These are phyloP conservation scores for Diarsia rubi DNA, from an alignment of 2,888 invertebrate genomes.

Conservation along the genomic window DNA sequence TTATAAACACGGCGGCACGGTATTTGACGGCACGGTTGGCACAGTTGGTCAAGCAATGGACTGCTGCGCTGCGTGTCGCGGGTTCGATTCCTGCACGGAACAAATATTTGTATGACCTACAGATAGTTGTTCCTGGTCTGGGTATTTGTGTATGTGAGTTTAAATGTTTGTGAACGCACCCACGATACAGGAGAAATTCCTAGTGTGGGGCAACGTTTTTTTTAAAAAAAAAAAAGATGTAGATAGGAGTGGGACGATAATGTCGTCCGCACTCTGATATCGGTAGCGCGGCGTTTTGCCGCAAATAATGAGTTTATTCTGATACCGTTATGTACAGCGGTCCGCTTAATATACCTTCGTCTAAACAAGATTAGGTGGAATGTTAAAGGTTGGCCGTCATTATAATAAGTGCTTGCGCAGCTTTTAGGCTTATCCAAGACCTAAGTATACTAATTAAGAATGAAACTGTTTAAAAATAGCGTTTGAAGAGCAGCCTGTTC, in stretches of 20 bases:
- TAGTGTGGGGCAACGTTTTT: too few species aligned
- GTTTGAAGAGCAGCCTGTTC: slow-evolving; percentile 43
- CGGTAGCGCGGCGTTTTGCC: slow-evolving; percentile 22
- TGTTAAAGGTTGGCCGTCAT: slow-evolving; percentile 23
- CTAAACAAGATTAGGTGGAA: slow-evolving; percentile 22
- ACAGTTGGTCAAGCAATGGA: too few species aligned
- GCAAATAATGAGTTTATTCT: slow-evolving; percentile 54
- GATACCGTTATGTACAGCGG: slow-evolving; percentile 19
- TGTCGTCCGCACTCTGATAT: slow-evolving; percentile 37
- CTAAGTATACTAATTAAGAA: slow-evolving; percentile 54
- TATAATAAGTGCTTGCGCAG: slow-evolving; percentile 42
- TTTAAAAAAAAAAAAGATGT: too few species aligned
- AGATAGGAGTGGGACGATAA: slow-evolving; percentile 25
- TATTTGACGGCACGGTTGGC: too few species aligned
- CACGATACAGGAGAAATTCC: too few species aligned
- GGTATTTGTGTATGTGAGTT: too few species aligned
- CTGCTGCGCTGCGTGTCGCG: too few species aligned
- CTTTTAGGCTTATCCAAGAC: slow-evolving; percentile 42
- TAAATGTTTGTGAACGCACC: too few species aligned
- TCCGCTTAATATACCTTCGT: slow-evolving; percentile 8
- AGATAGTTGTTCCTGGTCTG: too few species aligned
- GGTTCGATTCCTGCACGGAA: too few species aligned
- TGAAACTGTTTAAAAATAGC: slow-evolving; percentile 39
- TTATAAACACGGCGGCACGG: too few species aligned
- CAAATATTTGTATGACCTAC: too few species aligned